phyloP scores from a whole-genome alignment of 2,888 invertebrate species.

The Ormyrus labotus region DNA sequence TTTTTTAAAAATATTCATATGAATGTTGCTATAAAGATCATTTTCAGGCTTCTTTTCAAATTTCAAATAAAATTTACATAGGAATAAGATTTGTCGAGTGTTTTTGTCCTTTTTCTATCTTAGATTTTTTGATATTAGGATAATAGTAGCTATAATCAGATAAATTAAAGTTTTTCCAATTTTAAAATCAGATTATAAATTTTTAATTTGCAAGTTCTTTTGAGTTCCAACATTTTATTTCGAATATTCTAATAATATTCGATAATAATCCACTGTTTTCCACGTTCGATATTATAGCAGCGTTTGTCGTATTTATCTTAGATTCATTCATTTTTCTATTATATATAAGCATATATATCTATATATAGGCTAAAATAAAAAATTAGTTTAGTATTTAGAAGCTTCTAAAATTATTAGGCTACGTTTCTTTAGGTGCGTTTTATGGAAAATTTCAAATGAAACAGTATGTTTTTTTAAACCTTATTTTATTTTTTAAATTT shows the following conservation, averaged over 20 bases:
- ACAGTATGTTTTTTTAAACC: conserved; percentile 9
- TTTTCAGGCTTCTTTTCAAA: conserved; percentile 7
- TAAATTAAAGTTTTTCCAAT: background rate
- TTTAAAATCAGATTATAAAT: conserved; percentile 14
- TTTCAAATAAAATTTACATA: conserved; percentile 3
- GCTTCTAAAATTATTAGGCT: background rate
- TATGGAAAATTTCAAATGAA: conserved; percentile 34
- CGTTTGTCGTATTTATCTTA: conserved; percentile 23
- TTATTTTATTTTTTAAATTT: conserved; percentile 8
- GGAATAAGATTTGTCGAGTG: conserved; percentile 8
- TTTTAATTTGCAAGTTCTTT: conserved; percentile 39
- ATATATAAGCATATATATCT: too few species aligned
- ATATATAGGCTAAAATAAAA: conserved; percentile 1
- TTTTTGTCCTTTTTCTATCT: conserved; percentile 35
- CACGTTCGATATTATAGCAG: conserved; percentile 40
- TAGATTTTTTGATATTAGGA: conserved; percentile 25
- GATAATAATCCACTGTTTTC: conserved; percentile 56
- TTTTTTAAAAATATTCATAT: background rate
- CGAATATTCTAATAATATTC: conserved; percentile 49
- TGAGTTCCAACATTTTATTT: conserved; percentile 46
- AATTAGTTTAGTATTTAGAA: background rate
- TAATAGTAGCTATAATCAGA: conserved; percentile 6
- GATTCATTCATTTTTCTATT: conserved; percentile 17
- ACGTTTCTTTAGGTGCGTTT: conserved; percentile 14
- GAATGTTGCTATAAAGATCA: conserved; percentile 6